Conservation (phyloP, 2,797 vertebrate genomes). For the Danio choprae region DNA sequence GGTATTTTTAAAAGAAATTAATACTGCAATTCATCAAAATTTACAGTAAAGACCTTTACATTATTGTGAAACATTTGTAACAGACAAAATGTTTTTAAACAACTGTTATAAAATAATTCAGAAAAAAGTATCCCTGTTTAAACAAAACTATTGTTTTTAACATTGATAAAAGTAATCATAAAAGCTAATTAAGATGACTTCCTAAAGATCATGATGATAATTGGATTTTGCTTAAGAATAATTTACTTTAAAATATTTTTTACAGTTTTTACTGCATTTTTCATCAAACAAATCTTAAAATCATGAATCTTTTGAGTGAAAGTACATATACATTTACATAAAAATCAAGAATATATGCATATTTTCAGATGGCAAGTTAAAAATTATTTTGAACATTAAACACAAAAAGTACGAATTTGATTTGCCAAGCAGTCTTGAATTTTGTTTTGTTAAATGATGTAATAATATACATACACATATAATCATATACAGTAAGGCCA, state of each 20-base stretch:
- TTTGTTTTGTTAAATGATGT: neutral
- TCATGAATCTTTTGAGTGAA: neutral
- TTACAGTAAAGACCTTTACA: neutral
- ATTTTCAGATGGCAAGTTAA: neutral
- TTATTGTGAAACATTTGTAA: neutral
- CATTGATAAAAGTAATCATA: too few relatives aligned
- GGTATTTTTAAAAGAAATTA: neutral
- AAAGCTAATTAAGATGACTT: neutral
- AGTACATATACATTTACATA: neutral
- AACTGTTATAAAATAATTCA: too few relatives aligned
- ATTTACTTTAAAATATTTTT: neutral
- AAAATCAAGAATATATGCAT: neutral
- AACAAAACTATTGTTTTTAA: too few relatives aligned
- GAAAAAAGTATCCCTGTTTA: too few relatives aligned
- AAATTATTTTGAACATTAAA: neutral
- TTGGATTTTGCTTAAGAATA: neutral
- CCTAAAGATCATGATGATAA: neutral
- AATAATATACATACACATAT: neutral
- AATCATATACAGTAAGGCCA: neutral
- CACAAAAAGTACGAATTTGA: neutral
- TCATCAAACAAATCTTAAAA: neutral
- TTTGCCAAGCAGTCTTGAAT: neutral
- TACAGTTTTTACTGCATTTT: neutral
- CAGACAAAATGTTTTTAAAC: neutral
- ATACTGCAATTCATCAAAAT: neutral